These are phyloP conservation scores for Polydrusus tereticollis DNA, from an alignment of 2,888 invertebrate species.

Conservation along the genomic window DNA sequence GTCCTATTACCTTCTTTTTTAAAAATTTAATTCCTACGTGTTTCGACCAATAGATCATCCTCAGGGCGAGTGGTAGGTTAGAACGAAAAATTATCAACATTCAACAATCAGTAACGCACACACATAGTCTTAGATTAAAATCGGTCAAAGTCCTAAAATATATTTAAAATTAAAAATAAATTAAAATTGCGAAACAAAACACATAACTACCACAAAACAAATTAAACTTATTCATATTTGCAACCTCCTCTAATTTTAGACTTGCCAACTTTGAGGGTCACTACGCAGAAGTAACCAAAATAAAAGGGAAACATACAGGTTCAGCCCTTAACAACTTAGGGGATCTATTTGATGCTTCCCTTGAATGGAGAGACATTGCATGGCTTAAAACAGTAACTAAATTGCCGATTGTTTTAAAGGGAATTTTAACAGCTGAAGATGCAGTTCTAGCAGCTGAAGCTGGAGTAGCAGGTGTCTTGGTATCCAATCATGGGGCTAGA, in stretches of 20 bases:
- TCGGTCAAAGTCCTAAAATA: too few relatives aligned
- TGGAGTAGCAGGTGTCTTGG: slow-evolving; percentile 85
- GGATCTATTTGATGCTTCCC: slow-evolving; percentile 81
- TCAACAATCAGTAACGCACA: too few relatives aligned
- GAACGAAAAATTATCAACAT: too few relatives aligned
- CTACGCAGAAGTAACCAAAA: slow-evolving; percentile 66
- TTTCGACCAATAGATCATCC: too few relatives aligned
- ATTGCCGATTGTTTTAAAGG: slow-evolving; percentile 88
- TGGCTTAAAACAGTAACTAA: slow-evolving; percentile 86
- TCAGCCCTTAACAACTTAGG: slow-evolving; percentile 88
- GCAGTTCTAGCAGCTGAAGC: slow-evolving; percentile 80
- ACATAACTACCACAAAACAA: too few relatives aligned
- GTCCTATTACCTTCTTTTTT: too few relatives aligned
- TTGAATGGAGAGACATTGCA: slow-evolving; percentile 89
- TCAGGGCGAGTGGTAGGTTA: too few relatives aligned
- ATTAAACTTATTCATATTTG: background rate
- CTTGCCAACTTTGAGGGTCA: slow-evolving; percentile 84
- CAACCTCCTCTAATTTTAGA: slow-evolving; percentile 66
- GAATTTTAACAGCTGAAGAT: slow-evolving; percentile 88
- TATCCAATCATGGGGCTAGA: slow-evolving; percentile 95
- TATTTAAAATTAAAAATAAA: too few relatives aligned
- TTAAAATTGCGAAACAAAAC: too few relatives aligned
- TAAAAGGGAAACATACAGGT: slow-evolving; percentile 67
- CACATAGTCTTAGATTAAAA: too few relatives aligned
- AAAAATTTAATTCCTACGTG: too few relatives aligned